phyloP scores from a whole-genome alignment of 2,113 vertebrate genomes.

The Polypterus bichir region DNA sequence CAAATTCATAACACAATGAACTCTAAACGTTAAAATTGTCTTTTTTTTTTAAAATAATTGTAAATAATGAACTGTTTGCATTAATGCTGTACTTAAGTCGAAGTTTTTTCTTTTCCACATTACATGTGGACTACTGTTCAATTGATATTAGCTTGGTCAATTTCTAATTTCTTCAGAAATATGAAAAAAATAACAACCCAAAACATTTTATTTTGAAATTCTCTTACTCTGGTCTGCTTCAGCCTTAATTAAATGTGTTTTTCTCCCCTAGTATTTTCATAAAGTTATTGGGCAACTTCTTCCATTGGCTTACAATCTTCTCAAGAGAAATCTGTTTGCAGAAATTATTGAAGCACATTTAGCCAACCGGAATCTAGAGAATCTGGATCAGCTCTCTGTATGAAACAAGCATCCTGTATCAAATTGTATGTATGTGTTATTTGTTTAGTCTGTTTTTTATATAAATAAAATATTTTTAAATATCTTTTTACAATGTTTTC shows the following conservation, averaged over 20 bases:
- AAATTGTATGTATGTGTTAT: too few relatives aligned
- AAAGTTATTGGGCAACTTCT: constrained; percentile 83
- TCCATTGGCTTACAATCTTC: constrained; percentile 80
- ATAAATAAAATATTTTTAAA: too few relatives aligned
- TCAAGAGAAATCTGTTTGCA: constrained; percentile 74
- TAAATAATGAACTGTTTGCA: too few relatives aligned
- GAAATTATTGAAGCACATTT: constrained; percentile 79
- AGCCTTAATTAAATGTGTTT: neutral
- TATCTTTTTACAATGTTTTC: too few relatives aligned
- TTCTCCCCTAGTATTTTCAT: constrained; percentile 73
- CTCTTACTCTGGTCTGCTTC: neutral
- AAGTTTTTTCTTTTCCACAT: neutral
- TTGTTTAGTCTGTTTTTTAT: too few relatives aligned
- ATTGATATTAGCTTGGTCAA: too few relatives aligned
- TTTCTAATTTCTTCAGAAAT: neutral
- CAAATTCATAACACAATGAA: too few relatives aligned
- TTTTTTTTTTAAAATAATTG: too few relatives aligned
- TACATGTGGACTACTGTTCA: too few relatives aligned
- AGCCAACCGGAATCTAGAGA: constrained; percentile 53
- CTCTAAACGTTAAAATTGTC: too few relatives aligned
- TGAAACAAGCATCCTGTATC: constrained; percentile 28
- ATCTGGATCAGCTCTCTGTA: constrained; percentile 57
- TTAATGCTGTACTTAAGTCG: too few relatives aligned
- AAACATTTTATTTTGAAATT: too few relatives aligned
- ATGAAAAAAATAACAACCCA: neutral